phyloP scores from a whole-genome alignment of 2,113 vertebrate genomes.

The Lota lota region DNA sequence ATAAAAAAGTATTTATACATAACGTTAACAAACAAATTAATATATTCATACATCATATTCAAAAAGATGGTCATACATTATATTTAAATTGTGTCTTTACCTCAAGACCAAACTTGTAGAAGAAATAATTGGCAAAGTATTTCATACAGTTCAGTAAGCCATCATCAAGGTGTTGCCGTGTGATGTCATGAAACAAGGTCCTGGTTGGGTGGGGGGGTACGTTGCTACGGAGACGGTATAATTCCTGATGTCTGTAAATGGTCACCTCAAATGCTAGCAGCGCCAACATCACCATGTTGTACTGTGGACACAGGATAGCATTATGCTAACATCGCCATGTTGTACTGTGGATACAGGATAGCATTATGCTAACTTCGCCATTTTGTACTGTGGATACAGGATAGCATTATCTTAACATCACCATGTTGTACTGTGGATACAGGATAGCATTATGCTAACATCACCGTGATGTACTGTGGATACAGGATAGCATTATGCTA shows the following conservation, averaged over 20 bases:
- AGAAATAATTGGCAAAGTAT: conserved; percentile 95
- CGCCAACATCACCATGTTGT: conserved; percentile 86
- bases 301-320: neutral
- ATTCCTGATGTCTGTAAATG: conserved; percentile 89
- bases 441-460: no score
- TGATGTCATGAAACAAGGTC: conserved; percentile 90
- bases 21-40: neutral
- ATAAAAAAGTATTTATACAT: neutral
- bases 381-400: no score
- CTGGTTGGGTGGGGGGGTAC: conserved; percentile 80
- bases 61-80: neutral
- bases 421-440: no score
- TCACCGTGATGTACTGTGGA: no score
- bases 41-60: neutral
- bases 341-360: no score
- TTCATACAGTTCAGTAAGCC: conserved; percentile 85
- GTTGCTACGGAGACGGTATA: conserved; percentile 83
- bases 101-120: conserved; percentile 97
- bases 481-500: no score
- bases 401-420: no score
- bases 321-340: no score
- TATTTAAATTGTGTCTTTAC: conserved; percentile 57
- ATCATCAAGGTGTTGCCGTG: conserved; percentile 85
- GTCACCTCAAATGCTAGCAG: conserved; percentile 94
- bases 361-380: no score